Evolutionary conservation across 2,797 vertebrate genomes (phyloP).

Genomic region (Myiothlypis coronata): DNA sequence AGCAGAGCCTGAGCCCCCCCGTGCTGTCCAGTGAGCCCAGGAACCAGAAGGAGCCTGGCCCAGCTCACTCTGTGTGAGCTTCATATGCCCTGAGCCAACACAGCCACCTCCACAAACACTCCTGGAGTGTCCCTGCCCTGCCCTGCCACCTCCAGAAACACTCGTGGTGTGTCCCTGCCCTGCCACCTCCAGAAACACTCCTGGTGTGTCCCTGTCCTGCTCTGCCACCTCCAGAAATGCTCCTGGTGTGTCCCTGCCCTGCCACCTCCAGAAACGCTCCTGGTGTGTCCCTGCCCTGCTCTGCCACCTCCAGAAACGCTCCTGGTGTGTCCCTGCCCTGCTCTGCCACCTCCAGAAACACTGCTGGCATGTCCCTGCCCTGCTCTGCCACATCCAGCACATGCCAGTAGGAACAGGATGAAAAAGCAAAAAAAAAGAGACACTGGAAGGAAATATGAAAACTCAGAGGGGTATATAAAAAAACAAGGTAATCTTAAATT

Average conservation of each 20-base stretch:
- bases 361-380: too few species aligned
- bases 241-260: too few species aligned
- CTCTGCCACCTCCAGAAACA: too few species aligned
- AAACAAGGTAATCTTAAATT: not conserved
- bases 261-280: too few species aligned
- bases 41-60: not conserved
- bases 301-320: too few species aligned
- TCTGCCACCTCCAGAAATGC: too few species aligned
- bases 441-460: not conserved
- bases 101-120: not conserved
- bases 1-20: not conserved
- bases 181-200: too few species aligned
- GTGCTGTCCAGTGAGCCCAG: not conserved
- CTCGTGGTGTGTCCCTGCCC: too few species aligned
- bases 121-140: not conserved
- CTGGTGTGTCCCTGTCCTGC: too few species aligned
- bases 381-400: not conserved
- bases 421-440: not conserved
- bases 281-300: too few species aligned
- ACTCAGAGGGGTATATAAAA: not conserved
- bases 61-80: fast-evolving
- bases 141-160: not conserved
- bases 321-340: too few species aligned
- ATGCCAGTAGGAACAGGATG: not conserved
- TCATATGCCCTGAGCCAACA: fast-evolving